Evolutionary conservation across 1,140 invertebrate genomes (phyloP).

Genomic region (Drosophila triauraria): DNA sequence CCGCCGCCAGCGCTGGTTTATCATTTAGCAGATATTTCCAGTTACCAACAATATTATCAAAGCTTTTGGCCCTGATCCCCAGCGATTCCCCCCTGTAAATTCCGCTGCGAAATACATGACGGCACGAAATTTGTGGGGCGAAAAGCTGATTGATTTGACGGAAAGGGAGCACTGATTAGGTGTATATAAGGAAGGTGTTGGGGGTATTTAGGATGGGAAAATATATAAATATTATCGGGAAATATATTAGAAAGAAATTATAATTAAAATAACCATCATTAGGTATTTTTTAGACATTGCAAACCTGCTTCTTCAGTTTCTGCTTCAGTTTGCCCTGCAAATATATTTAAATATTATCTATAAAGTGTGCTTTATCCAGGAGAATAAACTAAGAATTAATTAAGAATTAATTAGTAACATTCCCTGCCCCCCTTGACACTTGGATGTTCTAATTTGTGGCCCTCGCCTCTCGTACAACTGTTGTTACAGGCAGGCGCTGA

Average conservation of each 20-base stretch:
- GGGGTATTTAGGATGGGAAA: too few species aligned
- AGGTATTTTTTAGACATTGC: too few species aligned
- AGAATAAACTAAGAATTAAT: too few species aligned
- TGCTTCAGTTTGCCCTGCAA: too few species aligned
- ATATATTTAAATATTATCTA: too few species aligned
- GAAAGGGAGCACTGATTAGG: not conserved
- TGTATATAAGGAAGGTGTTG: too few species aligned
- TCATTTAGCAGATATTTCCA: slow-evolving; percentile 77
- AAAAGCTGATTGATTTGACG: slow-evolving; percentile 2
- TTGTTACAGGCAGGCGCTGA: slow-evolving; percentile 92
- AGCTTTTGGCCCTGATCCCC: slow-evolving; percentile 47
- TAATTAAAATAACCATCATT: too few species aligned
- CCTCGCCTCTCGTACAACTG: slow-evolving; percentile 73
- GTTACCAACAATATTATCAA: slow-evolving; percentile 69
- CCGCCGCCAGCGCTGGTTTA: slow-evolving; percentile 70
- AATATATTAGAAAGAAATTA: too few species aligned
- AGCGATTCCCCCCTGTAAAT: slow-evolving; percentile 31
- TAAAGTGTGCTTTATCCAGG: not conserved
- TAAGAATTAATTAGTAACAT: too few species aligned
- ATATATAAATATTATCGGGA: too few species aligned
- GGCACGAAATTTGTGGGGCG: not conserved
- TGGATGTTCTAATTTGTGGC: slow-evolving; percentile 84
- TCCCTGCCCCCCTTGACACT: slow-evolving; percentile 35
- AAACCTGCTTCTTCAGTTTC: too few species aligned
- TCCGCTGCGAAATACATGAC: slow-evolving; percentile 23